Evolutionary conservation across 2,113 vertebrate species (phyloP).

Genomic region (Puffinus mauretanicus): DNA sequence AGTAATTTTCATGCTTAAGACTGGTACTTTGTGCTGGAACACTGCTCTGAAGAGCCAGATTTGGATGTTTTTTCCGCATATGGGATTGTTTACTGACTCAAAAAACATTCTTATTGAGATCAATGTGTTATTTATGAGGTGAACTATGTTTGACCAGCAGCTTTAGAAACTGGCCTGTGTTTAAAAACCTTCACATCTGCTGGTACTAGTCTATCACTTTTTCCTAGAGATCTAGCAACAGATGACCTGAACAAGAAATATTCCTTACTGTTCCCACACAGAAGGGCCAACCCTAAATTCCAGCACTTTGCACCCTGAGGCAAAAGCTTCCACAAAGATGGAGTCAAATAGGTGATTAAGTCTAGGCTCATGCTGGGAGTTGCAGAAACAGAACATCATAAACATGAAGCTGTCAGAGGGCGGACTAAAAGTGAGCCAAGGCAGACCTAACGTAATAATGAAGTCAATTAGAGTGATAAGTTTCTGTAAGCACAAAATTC

Average conservation of each 20-base stretch:
- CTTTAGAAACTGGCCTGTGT: neutral
- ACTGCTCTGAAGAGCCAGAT: neutral
- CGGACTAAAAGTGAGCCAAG: neutral
- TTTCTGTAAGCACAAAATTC: neutral
- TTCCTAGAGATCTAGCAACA: neutral
- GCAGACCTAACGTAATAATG: neutral
- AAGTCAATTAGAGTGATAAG: neutral
- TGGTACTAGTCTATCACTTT: neutral
- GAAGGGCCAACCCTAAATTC: neutral
- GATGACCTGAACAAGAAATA: fast-evolving
- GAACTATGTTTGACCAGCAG: neutral
- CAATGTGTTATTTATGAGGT: neutral
- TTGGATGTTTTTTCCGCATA: fast-evolving
- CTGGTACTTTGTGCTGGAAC: neutral
- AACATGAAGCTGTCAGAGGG: neutral
- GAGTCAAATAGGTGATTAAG: neutral
- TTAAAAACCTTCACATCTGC: neutral
- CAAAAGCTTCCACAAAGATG: neutral
- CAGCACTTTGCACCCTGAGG: neutral
- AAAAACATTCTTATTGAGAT: neutral
- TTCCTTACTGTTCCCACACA: neutral
- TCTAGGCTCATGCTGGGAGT: neutral
- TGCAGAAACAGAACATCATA: neutral
- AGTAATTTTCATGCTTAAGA: neutral
- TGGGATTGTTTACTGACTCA: neutral